These are phyloP conservation scores for Loris lydekkerianus DNA, from an alignment of 2,797 vertebrate species.

Conservation along the genomic window DNA sequence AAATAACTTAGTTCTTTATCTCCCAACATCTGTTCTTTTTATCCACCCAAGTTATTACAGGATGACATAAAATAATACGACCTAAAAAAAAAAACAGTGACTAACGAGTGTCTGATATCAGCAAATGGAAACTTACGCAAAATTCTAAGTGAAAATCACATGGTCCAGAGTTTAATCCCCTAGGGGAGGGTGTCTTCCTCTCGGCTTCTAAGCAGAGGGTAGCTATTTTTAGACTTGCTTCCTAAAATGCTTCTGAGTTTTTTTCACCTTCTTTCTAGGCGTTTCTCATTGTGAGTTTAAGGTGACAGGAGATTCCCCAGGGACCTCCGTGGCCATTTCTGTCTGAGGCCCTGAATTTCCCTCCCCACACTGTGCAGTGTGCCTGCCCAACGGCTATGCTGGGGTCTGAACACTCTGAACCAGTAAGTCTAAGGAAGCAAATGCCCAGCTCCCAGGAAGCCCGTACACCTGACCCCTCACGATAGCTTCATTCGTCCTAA, in stretches of 20 bases:
- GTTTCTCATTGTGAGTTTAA: neutral
- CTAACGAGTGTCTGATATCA: neutral
- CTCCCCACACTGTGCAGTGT: neutral
- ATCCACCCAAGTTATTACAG: neutral
- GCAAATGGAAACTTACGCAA: neutral
- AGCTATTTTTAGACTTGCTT: conserved; percentile 40
- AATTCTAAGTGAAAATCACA: neutral
- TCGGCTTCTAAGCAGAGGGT: neutral
- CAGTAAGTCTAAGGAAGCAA: neutral
- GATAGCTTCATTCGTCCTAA: neutral
- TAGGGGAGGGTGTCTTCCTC: neutral
- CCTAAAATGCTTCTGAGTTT: neutral
- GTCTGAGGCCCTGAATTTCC: neutral
- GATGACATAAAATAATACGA: neutral
- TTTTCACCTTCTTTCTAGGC: neutral
- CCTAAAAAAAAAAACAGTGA: neutral
- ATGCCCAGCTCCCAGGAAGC: neutral
- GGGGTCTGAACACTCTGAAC: neutral
- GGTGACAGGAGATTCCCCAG: neutral
- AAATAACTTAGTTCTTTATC: no score
- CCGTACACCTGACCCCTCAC: neutral
- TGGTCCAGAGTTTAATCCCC: neutral
- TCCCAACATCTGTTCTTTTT: neutral
- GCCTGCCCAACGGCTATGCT: neutral
- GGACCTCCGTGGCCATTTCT: neutral